Percentiles rank a stretch among this genome's conserved stretches.
Conservation (phyloP, 2,888 invertebrate genomes). For the Nomada ruficornis region DNA sequence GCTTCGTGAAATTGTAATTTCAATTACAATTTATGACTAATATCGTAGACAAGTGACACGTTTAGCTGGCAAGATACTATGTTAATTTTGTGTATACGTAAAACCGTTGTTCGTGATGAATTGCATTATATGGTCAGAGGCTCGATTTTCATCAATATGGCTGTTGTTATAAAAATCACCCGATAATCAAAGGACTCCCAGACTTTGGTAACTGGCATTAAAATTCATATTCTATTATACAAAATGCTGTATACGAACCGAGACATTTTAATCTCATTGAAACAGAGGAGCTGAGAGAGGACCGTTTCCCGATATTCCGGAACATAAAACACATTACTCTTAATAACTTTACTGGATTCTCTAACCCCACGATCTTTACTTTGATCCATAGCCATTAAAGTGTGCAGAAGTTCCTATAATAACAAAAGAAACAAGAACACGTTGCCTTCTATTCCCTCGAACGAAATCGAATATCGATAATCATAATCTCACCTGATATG, state of each 20-base stretch:
- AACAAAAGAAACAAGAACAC: constrained; percentile 17
- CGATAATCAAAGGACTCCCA: too few species aligned
- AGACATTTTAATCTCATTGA: constrained; percentile 94
- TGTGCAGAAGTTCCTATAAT: constrained; percentile 92
- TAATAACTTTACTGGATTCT: constrained; percentile 93
- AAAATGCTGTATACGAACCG: constrained; percentile 86
- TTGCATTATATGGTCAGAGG: too few species aligned
- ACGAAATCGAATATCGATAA: not conserved
- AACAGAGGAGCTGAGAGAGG: constrained; percentile 91
- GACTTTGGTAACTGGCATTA: not conserved
- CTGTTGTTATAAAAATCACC: too few species aligned
- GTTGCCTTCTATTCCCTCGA: constrained; percentile 12
- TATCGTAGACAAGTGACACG: too few species aligned
- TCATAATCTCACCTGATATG: constrained; percentile 85
- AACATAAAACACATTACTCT: constrained; percentile 96
- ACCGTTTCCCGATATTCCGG: constrained; percentile 97
- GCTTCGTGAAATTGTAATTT: too few species aligned
- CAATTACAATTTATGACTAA: too few species aligned
- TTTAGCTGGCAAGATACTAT: too few species aligned
- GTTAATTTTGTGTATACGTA: too few species aligned
- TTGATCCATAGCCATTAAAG: constrained; percentile 93
- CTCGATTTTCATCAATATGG: too few species aligned
- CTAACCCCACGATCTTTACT: constrained; percentile 89
- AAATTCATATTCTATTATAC: not conserved
- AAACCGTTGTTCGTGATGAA: too few species aligned